phyloP scores from a whole-genome alignment of 2,797 vertebrate species.

The Tadarida brasiliensis region DNA sequence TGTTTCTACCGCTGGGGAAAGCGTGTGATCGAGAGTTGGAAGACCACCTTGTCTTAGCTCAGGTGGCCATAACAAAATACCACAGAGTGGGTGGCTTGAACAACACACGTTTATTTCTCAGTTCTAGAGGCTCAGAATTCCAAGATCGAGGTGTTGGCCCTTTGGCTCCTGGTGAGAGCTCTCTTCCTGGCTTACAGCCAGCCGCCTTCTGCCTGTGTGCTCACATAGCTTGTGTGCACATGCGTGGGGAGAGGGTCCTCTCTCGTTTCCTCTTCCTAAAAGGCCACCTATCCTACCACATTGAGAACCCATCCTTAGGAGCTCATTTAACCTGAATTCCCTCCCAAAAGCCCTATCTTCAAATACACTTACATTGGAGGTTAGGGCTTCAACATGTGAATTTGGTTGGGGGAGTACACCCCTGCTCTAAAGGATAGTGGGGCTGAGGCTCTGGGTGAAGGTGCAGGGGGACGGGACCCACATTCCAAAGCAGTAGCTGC shows the following conservation, averaged over 20 bases:
- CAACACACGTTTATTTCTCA: not conserved
- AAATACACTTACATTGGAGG: no score
- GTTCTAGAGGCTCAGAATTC: not conserved
- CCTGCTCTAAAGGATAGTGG: not conserved
- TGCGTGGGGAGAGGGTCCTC: not conserved
- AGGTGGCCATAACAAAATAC: rapidly evolving
- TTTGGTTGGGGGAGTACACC: rapidly evolving
- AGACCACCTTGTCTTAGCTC: no score
- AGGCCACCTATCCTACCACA: no score
- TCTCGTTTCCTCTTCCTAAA: not conserved
- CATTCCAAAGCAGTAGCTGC: not conserved
- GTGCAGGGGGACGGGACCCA: rapidly evolving
- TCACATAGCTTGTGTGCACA: not conserved
- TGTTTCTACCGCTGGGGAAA: not conserved
- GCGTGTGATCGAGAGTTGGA: rapidly evolving
- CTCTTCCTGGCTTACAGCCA: not conserved
- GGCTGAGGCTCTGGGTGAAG: not conserved
- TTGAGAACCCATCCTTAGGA: not conserved
- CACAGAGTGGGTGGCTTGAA: not conserved
- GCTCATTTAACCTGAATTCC: not conserved
- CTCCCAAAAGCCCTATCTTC: not conserved
- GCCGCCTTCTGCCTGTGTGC: not conserved
- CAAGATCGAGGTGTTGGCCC: not conserved
- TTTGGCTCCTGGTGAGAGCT: not conserved
- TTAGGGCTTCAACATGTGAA: not conserved